Base-by-base conservation (phyloP, 2,888 invertebrate genomes). In the Drosophila prostipennis region DNA sequence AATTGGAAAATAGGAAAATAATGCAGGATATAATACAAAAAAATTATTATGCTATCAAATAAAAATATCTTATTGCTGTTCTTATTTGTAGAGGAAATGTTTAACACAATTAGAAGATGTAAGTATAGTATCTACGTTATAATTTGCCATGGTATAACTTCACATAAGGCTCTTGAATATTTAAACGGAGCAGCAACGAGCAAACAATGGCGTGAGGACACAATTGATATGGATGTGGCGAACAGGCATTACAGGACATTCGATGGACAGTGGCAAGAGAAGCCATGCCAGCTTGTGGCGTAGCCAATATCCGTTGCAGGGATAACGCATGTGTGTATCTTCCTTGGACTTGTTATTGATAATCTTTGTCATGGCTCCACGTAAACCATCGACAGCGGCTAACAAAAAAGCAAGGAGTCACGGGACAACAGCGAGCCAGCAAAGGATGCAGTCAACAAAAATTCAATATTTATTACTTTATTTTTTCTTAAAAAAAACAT, bases 241-340 rank as follows among this genome's bases (percentile, higher is more conserved):
- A 36, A 32, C 43, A 11, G 36, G 6, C 56, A 34, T 32, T 45
- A 39, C 53, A 34, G 23, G 40, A 29, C 23, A 19, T 23, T 16
- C 46, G 36, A 36, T 53, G 61, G 45, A 37, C 49, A 39, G 29
- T 45, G 40, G 29, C 36, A 42, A 37, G 34, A 32, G 70, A 8
- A 34, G 45, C 54, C 29, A 26, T 23, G 63, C 52, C 74, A 72
- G 76, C 77, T 72, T 67, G 58, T 55, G 68, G 55, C 78, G 71
- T 72, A 72, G 76, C 76, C 85, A 84, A 84, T 84, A 87, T 87
- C 84, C 84, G 80, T 52, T 67, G 78, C 54, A 65, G 43, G 58
- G 49, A 69, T 59, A 70, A 59, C 78, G 64, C 64, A 63, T 36
- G 54, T 65, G 46, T 54, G 51, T 67, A 69, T 72, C 75, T 70